Conservation (phyloP, 1,140 invertebrate species). For the Oedothorax gibbosus region DNA sequence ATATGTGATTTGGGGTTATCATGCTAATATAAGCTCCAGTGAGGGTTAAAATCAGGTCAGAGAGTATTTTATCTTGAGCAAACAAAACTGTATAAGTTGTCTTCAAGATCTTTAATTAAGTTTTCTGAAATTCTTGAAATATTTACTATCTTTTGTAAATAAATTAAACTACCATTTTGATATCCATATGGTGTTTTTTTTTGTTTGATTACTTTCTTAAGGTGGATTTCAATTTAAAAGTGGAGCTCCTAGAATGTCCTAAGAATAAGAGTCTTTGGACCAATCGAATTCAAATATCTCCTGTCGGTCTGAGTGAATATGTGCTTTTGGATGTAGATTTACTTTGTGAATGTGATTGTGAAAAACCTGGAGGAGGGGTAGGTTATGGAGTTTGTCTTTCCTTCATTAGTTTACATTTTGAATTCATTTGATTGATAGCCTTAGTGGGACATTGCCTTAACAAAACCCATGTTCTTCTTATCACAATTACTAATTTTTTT, state of each 20-base stretch:
- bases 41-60: no score
- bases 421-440: background rate
- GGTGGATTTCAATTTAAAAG: conserved; percentile 71
- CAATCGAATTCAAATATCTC: conserved; percentile 85
- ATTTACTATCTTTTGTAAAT: no score
- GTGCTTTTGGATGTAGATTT: conserved; percentile 86
- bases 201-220: conserved; percentile 43
- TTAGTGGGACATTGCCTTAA: background rate
- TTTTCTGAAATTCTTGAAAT: no score
- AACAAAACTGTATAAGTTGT: no score
- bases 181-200: background rate
- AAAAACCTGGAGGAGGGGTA: conserved; percentile 68
- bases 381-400: background rate
- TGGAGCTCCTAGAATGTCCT: conserved; percentile 70
- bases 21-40: no score
- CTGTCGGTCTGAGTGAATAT: conserved; percentile 89
- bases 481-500: background rate
- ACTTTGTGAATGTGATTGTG: conserved; percentile 90
- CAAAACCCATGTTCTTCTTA: background rate
- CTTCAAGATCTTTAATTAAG: no score
- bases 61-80: no score
- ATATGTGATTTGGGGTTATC: no score
- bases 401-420: no score
- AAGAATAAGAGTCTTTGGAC: conserved; percentile 80
- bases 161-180: no score